Percentiles rank a stretch among this genome's conserved stretches.
Evolutionary conservation across 2,113 vertebrate genomes (phyloP).

Genomic region (Stigmatopora nigra): DNA sequence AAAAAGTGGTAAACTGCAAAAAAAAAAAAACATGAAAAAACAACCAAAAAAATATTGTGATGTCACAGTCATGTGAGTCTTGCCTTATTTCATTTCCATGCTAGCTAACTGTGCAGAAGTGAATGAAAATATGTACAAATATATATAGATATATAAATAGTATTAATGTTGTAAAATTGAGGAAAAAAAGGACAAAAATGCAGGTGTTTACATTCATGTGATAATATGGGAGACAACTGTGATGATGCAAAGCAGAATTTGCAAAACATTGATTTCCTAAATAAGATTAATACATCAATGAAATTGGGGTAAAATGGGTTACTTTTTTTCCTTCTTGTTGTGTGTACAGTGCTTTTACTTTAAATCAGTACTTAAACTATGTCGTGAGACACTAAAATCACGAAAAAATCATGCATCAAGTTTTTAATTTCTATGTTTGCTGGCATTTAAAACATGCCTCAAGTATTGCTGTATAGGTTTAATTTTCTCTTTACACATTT

Average conservation of each 20-base stretch:
- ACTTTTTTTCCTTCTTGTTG: conserved; percentile 62
- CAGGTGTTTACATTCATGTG: conserved; percentile 97
- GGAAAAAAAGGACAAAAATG: conserved; percentile 64
- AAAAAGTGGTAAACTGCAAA: not conserved
- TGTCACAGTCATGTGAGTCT: conserved; percentile 81
- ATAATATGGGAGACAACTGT: conserved; percentile 80
- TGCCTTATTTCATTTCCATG: conserved; percentile 88
- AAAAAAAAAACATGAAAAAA: conserved; percentile 50
- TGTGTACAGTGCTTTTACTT: conserved; percentile 73
- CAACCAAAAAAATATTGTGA: conserved; percentile 63
- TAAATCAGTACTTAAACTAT: conserved; percentile 88
- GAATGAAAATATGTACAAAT: conserved; percentile 78
- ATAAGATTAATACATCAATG: conserved; percentile 53
- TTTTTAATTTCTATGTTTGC: conserved; percentile 72
- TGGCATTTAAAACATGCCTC: conserved; percentile 59
- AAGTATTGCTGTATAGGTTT: conserved; percentile 76
- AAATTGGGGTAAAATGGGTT: conserved; percentile 53
- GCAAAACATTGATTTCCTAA: conserved; percentile 85
- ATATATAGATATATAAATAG: conserved; percentile 77
- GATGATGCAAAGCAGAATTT: conserved; percentile 70
- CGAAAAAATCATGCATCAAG: conserved; percentile 77
- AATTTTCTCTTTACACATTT: conserved; percentile 56
- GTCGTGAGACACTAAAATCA: conserved; percentile 99
- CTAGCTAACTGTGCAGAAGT: conserved; percentile 84
- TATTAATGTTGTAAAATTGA: conserved; percentile 83